phyloP scores from a whole-genome alignment of 2,888 invertebrate species.

The Heliothis peltigera region DNA sequence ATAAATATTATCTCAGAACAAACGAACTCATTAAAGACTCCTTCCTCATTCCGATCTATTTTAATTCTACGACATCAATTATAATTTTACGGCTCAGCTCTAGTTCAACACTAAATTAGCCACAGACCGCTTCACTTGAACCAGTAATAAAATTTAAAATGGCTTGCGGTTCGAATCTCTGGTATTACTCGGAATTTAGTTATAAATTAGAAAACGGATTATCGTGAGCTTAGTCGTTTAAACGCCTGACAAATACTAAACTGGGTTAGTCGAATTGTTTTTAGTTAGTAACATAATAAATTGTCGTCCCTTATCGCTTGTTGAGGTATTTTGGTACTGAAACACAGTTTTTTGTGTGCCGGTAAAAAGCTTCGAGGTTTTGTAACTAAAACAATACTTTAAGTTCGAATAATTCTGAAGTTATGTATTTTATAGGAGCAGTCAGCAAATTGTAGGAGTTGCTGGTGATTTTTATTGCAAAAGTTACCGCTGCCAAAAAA shows the following conservation, averaged over 20 bases:
- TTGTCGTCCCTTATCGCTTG: neutral
- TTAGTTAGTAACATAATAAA: neutral
- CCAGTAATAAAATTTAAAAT: constrained; percentile 17
- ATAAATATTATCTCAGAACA: constrained; percentile 11
- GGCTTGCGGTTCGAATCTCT: constrained; percentile 10
- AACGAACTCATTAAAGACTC: constrained; percentile 20
- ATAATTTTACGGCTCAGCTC: constrained; percentile 26
- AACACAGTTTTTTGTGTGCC: neutral
- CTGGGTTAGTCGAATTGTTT: constrained; percentile 20
- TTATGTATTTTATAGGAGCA: too few relatives aligned
- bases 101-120: constrained; percentile 37
- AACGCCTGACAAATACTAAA: constrained; percentile 23
- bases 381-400: too few relatives aligned
- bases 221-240: constrained; percentile 8
- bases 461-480: too few relatives aligned
- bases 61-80: constrained; percentile 28
- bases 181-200: constrained; percentile 7
- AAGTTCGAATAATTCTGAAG: too few relatives aligned
- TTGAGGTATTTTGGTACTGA: constrained; percentile 3
- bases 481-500: too few relatives aligned
- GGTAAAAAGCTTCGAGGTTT: too few relatives aligned
- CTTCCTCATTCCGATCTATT: constrained; percentile 20
- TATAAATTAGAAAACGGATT: constrained; percentile 36
- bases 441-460: too few relatives aligned
- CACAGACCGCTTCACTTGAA: neutral